These are phyloP conservation scores for Drosophila saltans DNA, from an alignment of 1,140 invertebrate genomes.

Conservation along the genomic window DNA sequence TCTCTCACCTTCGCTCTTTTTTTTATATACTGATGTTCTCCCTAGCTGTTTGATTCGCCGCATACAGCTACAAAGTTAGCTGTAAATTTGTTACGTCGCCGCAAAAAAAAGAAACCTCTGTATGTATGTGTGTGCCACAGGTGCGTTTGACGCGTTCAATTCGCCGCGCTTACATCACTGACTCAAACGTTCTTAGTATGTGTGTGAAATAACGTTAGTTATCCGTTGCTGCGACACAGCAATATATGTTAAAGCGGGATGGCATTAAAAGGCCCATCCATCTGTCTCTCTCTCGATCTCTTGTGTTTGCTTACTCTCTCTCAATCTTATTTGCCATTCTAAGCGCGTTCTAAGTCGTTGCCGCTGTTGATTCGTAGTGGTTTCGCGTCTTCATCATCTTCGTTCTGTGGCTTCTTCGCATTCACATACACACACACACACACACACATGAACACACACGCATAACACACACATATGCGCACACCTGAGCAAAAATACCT, in stretches of 20 bases:
- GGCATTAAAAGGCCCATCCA: slow-evolving; percentile 2
- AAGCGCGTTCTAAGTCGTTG: slow-evolving; percentile 72
- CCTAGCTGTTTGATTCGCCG: slow-evolving; percentile 32
- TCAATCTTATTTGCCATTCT: slow-evolving; percentile 79
- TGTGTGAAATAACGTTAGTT: slow-evolving; percentile 81
- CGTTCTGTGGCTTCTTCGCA: slow-evolving; percentile 21
- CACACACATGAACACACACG: not conserved
- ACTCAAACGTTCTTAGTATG: slow-evolving; percentile 23
- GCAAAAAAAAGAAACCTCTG: slow-evolving; percentile 20
- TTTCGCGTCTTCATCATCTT: slow-evolving; percentile 18
- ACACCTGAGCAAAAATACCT: slow-evolving; percentile 26
- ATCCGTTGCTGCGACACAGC: slow-evolving; percentile 63
- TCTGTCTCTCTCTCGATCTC: slow-evolving; percentile 9
- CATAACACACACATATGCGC: slow-evolving; percentile 18
- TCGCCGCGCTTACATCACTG: slow-evolving; percentile 76
- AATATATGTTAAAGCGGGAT: slow-evolving; percentile 24
- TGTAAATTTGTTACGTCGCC: slow-evolving; percentile 82
- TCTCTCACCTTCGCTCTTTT: slow-evolving; percentile 24
- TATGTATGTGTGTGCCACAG: slow-evolving; percentile 48
- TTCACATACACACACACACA: slow-evolving; percentile 18
- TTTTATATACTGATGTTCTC: no score
- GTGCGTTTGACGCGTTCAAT: slow-evolving; percentile 65
- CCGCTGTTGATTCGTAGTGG: slow-evolving; percentile 22
- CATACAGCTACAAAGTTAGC: slow-evolving; percentile 76
- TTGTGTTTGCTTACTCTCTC: slow-evolving; percentile 6